Evolutionary conservation across 2,888 invertebrate species (phyloP).

Genomic region (Leptopilina syphax): DNA sequence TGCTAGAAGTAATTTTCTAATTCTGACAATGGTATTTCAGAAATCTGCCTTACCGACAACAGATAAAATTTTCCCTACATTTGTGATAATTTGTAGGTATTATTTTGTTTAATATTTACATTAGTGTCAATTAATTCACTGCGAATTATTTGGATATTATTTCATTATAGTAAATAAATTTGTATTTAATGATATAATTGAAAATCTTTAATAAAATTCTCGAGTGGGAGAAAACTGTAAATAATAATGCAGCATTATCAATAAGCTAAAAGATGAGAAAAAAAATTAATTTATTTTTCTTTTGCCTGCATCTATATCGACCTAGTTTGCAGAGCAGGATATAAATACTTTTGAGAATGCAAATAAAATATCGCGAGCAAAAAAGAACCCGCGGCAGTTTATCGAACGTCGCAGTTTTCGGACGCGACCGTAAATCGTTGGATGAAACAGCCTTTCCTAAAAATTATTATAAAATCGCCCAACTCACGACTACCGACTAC

Average conservation of each 20-base stretch:
- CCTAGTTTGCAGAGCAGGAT: conserved; percentile 42
- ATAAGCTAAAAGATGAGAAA: not conserved
- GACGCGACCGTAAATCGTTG: conserved; percentile 61
- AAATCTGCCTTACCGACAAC: too few relatives aligned
- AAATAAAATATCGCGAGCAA: conserved; percentile 65
- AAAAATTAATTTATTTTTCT: conserved; percentile 1
- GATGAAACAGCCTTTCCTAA: conserved; percentile 58
- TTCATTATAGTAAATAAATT: too few relatives aligned
- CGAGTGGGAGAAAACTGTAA: not conserved
- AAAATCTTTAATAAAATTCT: not conserved
- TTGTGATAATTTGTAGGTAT: too few relatives aligned
- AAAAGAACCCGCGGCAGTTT: conserved; percentile 61
- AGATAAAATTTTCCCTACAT: too few relatives aligned
- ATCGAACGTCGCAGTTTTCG: conserved; percentile 59
- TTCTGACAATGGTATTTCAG: too few relatives aligned
- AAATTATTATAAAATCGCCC: conserved; percentile 65
- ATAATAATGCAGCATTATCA: not conserved
- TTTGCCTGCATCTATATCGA: conserved; percentile 4
- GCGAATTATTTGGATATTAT: too few relatives aligned
- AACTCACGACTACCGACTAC: conserved; percentile 39
- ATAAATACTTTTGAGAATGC: conserved; percentile 56
- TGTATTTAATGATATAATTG: too few relatives aligned
- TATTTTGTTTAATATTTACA: too few relatives aligned
- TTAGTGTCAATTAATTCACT: too few relatives aligned
- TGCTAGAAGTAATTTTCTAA: too few relatives aligned